phyloP scores from a whole-genome alignment of 2,888 invertebrate genomes.

The Lochmaea capreae region DNA sequence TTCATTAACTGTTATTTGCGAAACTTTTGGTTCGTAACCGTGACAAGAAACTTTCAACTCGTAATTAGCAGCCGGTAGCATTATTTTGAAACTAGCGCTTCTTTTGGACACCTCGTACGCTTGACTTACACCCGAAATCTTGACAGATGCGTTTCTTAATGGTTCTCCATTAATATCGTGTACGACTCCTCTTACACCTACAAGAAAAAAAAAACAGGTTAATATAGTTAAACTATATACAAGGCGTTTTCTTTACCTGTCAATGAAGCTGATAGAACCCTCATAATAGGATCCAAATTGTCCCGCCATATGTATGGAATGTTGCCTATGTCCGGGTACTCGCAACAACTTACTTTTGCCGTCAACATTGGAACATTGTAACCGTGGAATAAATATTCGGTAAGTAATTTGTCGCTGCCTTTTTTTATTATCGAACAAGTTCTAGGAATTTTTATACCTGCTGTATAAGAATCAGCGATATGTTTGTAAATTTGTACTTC shows the following conservation, averaged over 20 bases:
- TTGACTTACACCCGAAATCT: conserved; percentile 71
- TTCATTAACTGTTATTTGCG: conserved; percentile 65
- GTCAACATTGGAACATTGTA: conserved; percentile 77
- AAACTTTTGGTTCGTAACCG: conserved; percentile 69
- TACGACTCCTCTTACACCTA: conserved; percentile 80
- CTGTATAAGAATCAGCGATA: conserved; percentile 67
- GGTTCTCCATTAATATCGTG: conserved; percentile 73
- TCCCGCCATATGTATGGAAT: conserved; percentile 81
- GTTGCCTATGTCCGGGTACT: conserved; percentile 77
- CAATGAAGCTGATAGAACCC: conserved; percentile 71
- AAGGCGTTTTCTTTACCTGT: conserved; percentile 68
- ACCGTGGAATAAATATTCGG: conserved; percentile 72
- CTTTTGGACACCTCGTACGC: conserved; percentile 75
- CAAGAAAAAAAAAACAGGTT: conserved; percentile 24
- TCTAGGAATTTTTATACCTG: conserved; percentile 63
- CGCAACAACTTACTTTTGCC: conserved; percentile 84
- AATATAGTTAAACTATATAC: background rate
- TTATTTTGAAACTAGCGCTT: conserved; percentile 78
- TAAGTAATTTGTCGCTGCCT: conserved; percentile 67
- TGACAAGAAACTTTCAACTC: conserved; percentile 72
- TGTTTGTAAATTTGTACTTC: conserved; percentile 64
- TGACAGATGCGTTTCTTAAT: conserved; percentile 78
- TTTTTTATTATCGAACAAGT: conserved; percentile 59
- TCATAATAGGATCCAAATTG: conserved; percentile 74
- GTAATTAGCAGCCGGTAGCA: conserved; percentile 78